phyloP scores from a whole-genome alignment of 2,888 invertebrate species.

The Drosophila longiperda region DNA sequence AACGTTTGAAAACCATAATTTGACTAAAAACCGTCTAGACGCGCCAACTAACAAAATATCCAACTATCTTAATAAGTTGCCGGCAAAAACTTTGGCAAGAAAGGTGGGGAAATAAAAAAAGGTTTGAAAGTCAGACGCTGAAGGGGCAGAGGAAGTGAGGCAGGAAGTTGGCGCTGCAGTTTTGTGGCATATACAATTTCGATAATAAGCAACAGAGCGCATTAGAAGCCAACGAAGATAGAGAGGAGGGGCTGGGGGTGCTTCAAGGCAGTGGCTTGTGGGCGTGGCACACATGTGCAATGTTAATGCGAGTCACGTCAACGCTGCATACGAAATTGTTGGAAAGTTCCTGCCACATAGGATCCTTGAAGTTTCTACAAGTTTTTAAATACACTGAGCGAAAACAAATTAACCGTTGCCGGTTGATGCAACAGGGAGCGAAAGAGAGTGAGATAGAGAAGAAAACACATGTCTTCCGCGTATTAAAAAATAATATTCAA shows the following conservation, averaged over 20 bases:
- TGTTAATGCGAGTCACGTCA: conserved; percentile 79
- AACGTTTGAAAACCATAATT: conserved; percentile 76
- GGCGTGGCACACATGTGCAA: conserved; percentile 64
- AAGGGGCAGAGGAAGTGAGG: background rate
- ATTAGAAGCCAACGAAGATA: conserved; percentile 3
- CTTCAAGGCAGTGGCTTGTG: conserved; percentile 13
- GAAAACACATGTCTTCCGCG: background rate
- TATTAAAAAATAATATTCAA: background rate
- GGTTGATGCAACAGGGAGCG: background rate
- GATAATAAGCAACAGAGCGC: conserved; percentile 76
- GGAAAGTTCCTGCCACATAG: conserved; percentile 41
- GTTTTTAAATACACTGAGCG: conserved; percentile 20
- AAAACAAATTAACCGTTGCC: background rate
- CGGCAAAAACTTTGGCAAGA: conserved; percentile 63
- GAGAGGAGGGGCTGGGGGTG: background rate
- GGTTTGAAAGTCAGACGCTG: background rate
- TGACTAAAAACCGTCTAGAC: conserved; percentile 78
- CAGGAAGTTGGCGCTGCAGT: conserved; percentile 66
- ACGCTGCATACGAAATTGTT: conserved; percentile 77
- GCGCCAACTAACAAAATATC: conserved; percentile 66
- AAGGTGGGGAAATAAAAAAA: background rate
- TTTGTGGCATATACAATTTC: conserved; percentile 78
- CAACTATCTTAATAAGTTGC: conserved; percentile 78
- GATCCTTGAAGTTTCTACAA: conserved; percentile 39
- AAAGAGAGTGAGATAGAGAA: background rate